Conservation (phyloP, 2,113 vertebrate species). For the Callocephalon fimbriatum region DNA sequence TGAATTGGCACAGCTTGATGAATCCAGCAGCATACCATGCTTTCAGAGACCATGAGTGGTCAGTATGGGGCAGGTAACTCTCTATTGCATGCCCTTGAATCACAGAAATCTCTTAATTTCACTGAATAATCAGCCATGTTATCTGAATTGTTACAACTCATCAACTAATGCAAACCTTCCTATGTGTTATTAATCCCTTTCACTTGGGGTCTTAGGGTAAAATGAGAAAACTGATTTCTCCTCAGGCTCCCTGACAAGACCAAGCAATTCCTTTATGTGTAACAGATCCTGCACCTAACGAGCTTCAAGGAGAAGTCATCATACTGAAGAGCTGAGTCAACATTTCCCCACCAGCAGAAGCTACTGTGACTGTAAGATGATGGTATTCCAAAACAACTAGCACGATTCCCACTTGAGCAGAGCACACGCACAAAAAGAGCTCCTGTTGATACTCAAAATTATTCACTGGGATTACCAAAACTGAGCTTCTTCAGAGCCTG, state of each 20-base stretch:
- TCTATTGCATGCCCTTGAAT: neutral
- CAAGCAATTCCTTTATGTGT: neutral
- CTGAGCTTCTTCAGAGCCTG: neutral
- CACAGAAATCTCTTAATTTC: neutral
- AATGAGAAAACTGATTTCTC: neutral
- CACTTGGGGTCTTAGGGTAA: rapidly evolving
- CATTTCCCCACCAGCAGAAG: neutral
- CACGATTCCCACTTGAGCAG: neutral
- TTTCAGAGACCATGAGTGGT: neutral
- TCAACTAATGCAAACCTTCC: neutral
- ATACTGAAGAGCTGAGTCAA: neutral
- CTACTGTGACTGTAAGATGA: neutral
- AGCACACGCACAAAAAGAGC: neutral
- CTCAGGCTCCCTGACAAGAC: neutral
- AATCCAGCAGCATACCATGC: neutral
- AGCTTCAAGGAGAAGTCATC: neutral
- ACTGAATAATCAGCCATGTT: neutral
- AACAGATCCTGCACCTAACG: neutral
- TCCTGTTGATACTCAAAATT: neutral
- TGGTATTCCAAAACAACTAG: neutral
- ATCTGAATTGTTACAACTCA: neutral
- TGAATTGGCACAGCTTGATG: neutral
- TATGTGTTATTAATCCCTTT: neutral
- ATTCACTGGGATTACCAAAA: neutral
- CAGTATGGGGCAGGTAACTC: neutral